These are phyloP conservation scores for Ostrea edulis DNA, from an alignment of 1,140 invertebrate genomes.

Conservation along the genomic window DNA sequence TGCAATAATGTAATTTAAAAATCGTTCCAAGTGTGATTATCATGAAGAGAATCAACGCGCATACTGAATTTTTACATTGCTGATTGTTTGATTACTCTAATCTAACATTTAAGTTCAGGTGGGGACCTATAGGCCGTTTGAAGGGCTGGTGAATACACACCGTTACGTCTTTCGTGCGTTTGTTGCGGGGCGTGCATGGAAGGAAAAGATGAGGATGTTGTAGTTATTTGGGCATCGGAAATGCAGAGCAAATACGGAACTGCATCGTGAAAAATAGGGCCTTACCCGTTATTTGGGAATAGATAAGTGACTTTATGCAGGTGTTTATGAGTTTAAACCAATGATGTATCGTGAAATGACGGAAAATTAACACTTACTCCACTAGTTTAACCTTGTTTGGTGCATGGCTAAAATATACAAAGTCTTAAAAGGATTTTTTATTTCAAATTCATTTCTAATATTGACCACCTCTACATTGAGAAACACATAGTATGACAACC, in stretches of 20 bases:
- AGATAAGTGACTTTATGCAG: not conserved
- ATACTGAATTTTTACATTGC: not conserved
- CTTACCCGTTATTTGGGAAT: not conserved
- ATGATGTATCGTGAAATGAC: not conserved
- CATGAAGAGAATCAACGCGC: not conserved
- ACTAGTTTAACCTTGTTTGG: not conserved
- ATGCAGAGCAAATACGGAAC: not conserved
- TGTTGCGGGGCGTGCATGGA: constrained; percentile 12
- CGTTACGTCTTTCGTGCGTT: not conserved
- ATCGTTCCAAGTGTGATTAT: not conserved
- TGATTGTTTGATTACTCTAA: too few species aligned
- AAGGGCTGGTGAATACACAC: not conserved
- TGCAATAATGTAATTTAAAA: not conserved
- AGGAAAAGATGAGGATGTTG: constrained; percentile 13
- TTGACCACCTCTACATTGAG: too few species aligned
- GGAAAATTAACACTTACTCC: not conserved
- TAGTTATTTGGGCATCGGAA: not conserved
- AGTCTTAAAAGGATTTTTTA: too few species aligned
- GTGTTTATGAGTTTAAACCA: not conserved
- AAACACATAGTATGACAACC: too few species aligned
- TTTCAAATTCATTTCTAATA: too few species aligned
- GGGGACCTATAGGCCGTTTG: not conserved
- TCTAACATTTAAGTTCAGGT: constrained; percentile 1
- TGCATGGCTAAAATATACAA: too few species aligned
- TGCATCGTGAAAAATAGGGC: not conserved